A percentile compares a stretch with the other conserved stretches of the same genome.
Evolutionary conservation across 2,888 invertebrate genomes (phyloP).

Genomic region (Tineola bisselliella): DNA sequence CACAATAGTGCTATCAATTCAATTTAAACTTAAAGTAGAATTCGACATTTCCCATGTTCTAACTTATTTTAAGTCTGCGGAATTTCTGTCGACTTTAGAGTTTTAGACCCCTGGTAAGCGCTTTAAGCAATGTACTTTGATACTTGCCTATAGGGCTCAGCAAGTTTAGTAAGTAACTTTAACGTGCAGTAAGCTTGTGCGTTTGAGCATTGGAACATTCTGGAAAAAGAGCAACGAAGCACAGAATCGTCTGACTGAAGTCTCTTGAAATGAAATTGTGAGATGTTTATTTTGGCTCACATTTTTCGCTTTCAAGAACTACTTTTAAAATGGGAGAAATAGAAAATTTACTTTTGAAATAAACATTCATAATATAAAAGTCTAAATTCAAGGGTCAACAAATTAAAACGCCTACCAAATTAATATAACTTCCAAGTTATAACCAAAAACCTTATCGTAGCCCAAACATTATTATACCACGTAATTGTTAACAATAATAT

Average conservation of each 20-base stretch:
- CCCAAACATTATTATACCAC: no score
- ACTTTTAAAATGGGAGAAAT: background rate
- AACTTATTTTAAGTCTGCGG: background rate
- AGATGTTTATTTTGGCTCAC: background rate
- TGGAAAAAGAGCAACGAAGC: background rate
- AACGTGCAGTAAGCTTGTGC: background rate
- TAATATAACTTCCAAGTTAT: no score
- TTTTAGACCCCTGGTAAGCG: background rate
- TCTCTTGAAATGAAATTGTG: background rate
- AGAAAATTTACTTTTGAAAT: background rate
- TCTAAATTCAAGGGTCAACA: background rate
- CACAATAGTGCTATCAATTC: background rate
- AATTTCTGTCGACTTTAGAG: background rate
- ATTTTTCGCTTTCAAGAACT: background rate
- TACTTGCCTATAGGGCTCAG: background rate
- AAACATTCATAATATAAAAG: no score
- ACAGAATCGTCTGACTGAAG: background rate
- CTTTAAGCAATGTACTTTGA: constrained; percentile 2
- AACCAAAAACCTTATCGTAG: no score
- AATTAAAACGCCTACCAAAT: no score
- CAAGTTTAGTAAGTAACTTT: constrained; percentile 1
- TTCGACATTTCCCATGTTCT: background rate
- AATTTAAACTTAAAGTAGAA: background rate
- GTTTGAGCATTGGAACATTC: background rate
- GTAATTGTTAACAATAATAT: background rate